phyloP scores from a whole-genome alignment of 1,140 invertebrate genomes.

The Battus philenor region DNA sequence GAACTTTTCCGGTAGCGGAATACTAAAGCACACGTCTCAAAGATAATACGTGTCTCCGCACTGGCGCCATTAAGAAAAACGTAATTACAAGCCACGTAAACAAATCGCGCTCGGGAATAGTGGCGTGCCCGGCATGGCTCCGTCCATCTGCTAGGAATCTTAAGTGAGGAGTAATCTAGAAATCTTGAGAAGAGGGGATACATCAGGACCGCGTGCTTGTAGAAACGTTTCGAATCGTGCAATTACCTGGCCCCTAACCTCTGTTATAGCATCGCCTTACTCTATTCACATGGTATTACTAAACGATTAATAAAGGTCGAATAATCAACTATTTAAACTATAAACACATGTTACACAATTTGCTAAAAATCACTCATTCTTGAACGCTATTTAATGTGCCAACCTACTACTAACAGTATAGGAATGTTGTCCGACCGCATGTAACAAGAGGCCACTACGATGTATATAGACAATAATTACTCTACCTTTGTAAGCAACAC shows the following conservation, averaged over 20 bases:
- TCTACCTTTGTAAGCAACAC: conserved; percentile 9
- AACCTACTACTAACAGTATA: conserved; percentile 25
- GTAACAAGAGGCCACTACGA: conserved; percentile 22
- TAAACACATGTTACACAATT: not conserved
- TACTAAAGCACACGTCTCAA: conserved; percentile 18
- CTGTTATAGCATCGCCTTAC: not conserved
- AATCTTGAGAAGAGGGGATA: conserved; percentile 38
- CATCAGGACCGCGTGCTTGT: conserved; percentile 28
- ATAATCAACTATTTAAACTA: not conserved
- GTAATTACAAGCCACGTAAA: conserved; percentile 49
- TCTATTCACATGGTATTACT: not conserved
- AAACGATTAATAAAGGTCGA: not conserved
- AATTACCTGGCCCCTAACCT: conserved; percentile 5
- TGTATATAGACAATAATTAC: conserved; percentile 24
- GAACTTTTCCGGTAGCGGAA: conserved; percentile 19
- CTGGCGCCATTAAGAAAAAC: conserved; percentile 43
- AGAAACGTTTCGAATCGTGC: conserved; percentile 27
- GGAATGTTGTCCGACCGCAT: conserved; percentile 34
- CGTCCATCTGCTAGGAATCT: conserved; percentile 48
- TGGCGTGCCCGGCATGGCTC: conserved; percentile 32
- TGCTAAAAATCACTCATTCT: conserved; percentile 8
- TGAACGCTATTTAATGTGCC: conserved; percentile 18
- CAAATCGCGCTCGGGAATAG: conserved; percentile 46
- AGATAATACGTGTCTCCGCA: conserved; percentile 20
- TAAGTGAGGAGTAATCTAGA: conserved; percentile 54